phyloP scores from a whole-genome alignment of 23 tunicate genomes.

The Ascidia mentula region DNA sequence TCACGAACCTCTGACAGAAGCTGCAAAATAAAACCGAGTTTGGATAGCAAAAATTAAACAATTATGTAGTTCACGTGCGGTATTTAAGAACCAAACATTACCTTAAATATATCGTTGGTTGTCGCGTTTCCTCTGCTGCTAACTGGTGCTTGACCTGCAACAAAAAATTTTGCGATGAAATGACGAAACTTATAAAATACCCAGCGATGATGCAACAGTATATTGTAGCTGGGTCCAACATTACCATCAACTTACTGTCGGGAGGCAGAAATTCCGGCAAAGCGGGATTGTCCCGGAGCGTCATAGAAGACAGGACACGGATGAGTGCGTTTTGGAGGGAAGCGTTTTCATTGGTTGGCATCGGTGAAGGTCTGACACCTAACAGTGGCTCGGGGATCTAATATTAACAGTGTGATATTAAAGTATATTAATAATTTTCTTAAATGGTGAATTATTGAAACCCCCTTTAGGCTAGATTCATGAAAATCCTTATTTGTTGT shows the following conservation, averaged over 20 bases:
- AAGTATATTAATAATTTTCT: too few species aligned
- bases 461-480: too few species aligned
- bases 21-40: slow-evolving; percentile 7
- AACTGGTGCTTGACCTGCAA: slow-evolving; percentile 2
- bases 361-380: not conserved
- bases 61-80: not conserved
- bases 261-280: too few species aligned
- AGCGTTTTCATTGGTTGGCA: not conserved
- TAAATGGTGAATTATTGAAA: too few species aligned
- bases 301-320: not conserved
- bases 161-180: not conserved
- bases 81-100: not conserved
- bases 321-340: slow-evolving; percentile 8
- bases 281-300: not conserved
- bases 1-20: slow-evolving; percentile 75
- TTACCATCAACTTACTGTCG: too few species aligned
- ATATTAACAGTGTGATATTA: too few species aligned
- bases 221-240: too few species aligned
- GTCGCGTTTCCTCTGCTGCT: not conserved
- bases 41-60: not conserved
- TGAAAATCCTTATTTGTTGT: too few species aligned
- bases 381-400: not conserved
- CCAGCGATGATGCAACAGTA: too few species aligned
- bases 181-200: not conserved
- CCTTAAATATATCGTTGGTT: slow-evolving; percentile 37